A percentile compares a stretch with the other conserved stretches of the same genome.
Conservation (phyloP, 2,888 invertebrate genomes). For the Orchestes rusci region DNA sequence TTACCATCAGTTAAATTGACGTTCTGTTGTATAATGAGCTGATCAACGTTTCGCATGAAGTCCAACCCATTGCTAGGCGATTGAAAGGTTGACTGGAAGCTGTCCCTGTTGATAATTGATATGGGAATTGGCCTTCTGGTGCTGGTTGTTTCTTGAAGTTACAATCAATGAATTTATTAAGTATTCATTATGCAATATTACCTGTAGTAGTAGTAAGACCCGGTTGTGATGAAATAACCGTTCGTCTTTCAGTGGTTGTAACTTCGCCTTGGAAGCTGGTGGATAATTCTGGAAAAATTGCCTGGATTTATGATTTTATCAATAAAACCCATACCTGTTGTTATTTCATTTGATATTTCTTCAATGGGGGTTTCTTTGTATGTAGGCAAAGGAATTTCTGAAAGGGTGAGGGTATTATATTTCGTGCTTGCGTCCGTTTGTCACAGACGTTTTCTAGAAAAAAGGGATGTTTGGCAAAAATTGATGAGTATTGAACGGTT, state of each 20-base stretch:
- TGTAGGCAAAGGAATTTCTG: constrained; percentile 19
- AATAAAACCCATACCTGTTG: constrained; percentile 15
- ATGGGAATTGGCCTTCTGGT: constrained; percentile 53
- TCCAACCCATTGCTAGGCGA: constrained; percentile 62
- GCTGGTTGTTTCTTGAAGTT: constrained; percentile 20
- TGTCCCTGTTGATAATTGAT: constrained; percentile 46
- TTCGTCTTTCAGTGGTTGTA: not conserved
- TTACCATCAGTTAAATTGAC: constrained; percentile 69
- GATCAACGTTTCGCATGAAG: constrained; percentile 61
- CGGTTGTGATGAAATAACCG: constrained; percentile 13
- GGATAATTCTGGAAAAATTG: constrained; percentile 1
- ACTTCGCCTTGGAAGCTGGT: not conserved
- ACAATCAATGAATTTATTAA: constrained; percentile 1
- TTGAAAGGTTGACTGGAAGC: constrained; percentile 45
- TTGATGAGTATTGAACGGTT: not conserved
- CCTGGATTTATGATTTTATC: constrained; percentile 9
- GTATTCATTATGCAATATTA: not conserved
- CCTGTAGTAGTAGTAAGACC: not conserved
- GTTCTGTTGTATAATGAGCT: constrained; percentile 69
- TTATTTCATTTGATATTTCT: constrained; percentile 2
- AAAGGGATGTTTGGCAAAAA: not conserved
- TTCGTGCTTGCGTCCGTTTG: not conserved
- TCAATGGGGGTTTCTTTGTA: constrained; percentile 8
- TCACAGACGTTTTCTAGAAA: too few relatives aligned
- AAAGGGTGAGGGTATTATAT: too few relatives aligned